A percentile compares a stretch with the other conserved stretches of the same genome.
phyloP scores from a whole-genome alignment of 2,113 vertebrate species.

The zebrafish (Danio rerio) region DNA sequence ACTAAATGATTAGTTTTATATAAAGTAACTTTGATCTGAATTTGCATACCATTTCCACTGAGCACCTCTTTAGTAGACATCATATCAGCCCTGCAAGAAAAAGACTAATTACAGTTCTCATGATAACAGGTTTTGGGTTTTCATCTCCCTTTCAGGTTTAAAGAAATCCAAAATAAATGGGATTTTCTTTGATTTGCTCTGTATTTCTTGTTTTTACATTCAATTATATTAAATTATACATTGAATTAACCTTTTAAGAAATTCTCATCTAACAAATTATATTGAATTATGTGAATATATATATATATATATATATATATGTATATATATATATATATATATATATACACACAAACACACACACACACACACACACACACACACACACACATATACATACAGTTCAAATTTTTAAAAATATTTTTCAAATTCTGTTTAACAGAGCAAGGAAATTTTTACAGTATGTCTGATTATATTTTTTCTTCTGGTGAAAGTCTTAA shows the following conservation, averaged over 20 bases:
- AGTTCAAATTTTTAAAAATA: too few species aligned
- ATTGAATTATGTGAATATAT: too few species aligned
- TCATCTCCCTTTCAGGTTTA: not conserved
- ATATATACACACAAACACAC: too few species aligned
- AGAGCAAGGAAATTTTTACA: too few species aligned
- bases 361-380: too few species aligned
- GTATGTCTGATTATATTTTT: too few species aligned
- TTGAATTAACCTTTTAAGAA: not conserved
- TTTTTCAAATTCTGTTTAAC: too few species aligned
- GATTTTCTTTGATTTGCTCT: not conserved
- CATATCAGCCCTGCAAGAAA: slow-evolving; percentile 76
- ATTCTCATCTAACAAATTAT: not conserved
- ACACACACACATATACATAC: too few species aligned
- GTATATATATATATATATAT: too few species aligned
- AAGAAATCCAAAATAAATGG: not conserved
- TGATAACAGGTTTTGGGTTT: not conserved
- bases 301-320: too few species aligned
- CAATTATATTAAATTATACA: not conserved
- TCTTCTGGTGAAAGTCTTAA: too few species aligned
- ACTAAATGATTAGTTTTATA: not conserved
- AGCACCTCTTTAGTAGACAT: slow-evolving; percentile 86
- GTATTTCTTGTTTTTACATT: not conserved
- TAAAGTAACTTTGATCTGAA: too few species aligned
- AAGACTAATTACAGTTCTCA: not conserved
- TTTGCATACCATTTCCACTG: slow-evolving; percentile 84